A percentile compares a stretch with the other conserved stretches of the same genome.
Conservation (phyloP, 2,113 vertebrate species). For the Nanorana parkeri region DNA sequence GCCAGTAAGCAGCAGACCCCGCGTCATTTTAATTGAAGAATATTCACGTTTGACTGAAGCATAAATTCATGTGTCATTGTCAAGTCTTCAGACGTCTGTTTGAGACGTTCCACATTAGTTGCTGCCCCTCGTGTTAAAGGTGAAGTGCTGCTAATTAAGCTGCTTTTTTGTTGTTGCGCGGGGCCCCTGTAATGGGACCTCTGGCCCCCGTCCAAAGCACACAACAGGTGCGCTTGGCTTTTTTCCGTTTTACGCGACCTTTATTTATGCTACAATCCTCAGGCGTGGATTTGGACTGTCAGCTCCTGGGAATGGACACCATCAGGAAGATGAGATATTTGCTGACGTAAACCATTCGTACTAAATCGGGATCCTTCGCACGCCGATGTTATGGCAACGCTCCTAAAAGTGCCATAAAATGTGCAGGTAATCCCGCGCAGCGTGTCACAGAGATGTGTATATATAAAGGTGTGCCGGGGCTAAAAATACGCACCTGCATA, state of each 20-base stretch:
- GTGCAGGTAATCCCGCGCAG: background rate
- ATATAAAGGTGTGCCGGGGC: constrained; percentile 16
- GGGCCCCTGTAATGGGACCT: constrained; percentile 26
- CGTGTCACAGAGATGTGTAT: constrained; percentile 26
- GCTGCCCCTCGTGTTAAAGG: background rate
- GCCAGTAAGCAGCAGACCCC: too few relatives aligned
- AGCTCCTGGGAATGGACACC: constrained; percentile 30
- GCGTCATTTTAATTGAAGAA: too few relatives aligned
- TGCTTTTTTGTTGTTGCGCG: background rate
- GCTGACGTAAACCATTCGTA: constrained; percentile 31
- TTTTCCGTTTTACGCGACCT: constrained; percentile 47
- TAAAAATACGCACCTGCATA: constrained; percentile 41
- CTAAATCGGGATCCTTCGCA: background rate
- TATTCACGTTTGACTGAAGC: too few relatives aligned
- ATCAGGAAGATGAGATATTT: constrained; percentile 14
- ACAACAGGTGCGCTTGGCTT: constrained; percentile 33
- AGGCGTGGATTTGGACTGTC: constrained; percentile 24
- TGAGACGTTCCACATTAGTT: background rate
- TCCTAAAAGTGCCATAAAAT: constrained; percentile 30
- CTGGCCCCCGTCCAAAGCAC: constrained; percentile 30
- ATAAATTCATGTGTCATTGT: too few relatives aligned
- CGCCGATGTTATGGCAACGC: constrained; percentile 19
- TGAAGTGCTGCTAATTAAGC: background rate
- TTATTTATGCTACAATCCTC: constrained; percentile 35
- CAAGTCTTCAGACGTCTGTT: background rate